Base-by-base conservation (phyloP, 92 coral and sea anemone species). In the Zoanthus sansibaricus region DNA sequence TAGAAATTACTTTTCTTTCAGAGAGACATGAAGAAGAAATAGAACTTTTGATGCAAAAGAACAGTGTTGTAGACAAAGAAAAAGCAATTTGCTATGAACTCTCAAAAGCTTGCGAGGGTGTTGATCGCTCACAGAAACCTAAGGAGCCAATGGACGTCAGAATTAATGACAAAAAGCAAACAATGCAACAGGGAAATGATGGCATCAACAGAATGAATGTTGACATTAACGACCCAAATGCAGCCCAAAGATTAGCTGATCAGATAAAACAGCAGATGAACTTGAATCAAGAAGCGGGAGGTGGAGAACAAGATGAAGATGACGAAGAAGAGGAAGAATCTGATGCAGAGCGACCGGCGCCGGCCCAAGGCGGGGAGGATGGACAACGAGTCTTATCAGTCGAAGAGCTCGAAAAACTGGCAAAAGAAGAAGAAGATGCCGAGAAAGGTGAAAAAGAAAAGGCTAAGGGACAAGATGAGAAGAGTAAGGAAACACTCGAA, bases 21-120 rank as follows among this genome's bases (percentile, higher is more conserved):
- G 99, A 97, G 82, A 91, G 94, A 72, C 96, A 93, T 20, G 99
- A 97, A 61, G 99, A 97, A 77, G 99, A 97, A 16, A 92, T 97
- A 20, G 99, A 97, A 88, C 64, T 86, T 71, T 67, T 90, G 20
- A 87, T 97, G 64, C 82, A 72, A 7, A 64, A 18, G 33, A 93
- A 91, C 48, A 87, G 86, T 13, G 52, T 88, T 10, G 46, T 30
- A 62, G 95, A 93, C 69, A 83, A 92, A 58, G 99, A 97, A 74
- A 84, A 95, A 32, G 89, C 88, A 70, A 91, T 97, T n/a, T 97
- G 99, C 79, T 92, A 93, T 70, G 94, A 93, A 82, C 83, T 97
- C 49, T 89, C 97, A 6, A 89, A 92, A 75, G 99, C 99, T 5
- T 97, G 99, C 66, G 94, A 95, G 83, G 99, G 99, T 17, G 99